phyloP scores from a whole-genome alignment of 1,140 invertebrate genomes.

The Macrotrachela quadricornifera region DNA sequence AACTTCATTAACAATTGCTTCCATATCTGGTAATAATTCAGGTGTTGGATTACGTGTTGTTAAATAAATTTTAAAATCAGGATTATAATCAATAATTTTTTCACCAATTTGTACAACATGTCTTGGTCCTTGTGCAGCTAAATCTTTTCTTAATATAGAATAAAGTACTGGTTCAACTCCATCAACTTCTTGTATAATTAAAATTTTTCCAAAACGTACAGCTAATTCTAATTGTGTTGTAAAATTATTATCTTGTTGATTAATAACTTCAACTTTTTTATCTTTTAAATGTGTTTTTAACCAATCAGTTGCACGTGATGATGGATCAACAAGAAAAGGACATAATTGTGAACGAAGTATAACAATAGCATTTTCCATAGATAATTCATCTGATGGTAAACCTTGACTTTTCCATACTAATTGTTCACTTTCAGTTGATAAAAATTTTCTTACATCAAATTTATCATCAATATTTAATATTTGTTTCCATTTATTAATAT shows the following conservation, averaged over 20 bases:
- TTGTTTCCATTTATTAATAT: conserved; percentile 32
- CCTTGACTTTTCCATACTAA: conserved; percentile 66
- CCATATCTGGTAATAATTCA: conserved; percentile 38
- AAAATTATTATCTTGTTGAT: conserved; percentile 56
- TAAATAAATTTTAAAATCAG: conserved; percentile 55
- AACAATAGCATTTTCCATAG: conserved; percentile 60
- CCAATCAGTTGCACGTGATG: conserved; percentile 59
- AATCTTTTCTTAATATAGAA: conserved; percentile 44
- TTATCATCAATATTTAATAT: conserved; percentile 24
- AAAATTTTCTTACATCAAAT: conserved; percentile 48
- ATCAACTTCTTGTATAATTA: conserved; percentile 61
- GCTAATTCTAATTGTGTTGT: conserved; percentile 61
- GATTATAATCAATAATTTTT: conserved; percentile 58
- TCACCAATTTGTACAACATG: conserved; percentile 48
- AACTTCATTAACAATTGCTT: conserved; percentile 42
- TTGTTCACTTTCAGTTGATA: conserved; percentile 52
- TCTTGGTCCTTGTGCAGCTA: conserved; percentile 41
- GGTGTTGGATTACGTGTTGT: conserved; percentile 46
- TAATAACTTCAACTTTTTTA: conserved; percentile 46
- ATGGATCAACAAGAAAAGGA: conserved; percentile 47
- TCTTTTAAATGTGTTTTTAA: conserved; percentile 46
- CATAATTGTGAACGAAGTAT: conserved; percentile 41
- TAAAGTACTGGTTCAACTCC: conserved; percentile 43
- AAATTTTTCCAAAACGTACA: conserved; percentile 68
- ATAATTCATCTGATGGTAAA: conserved; percentile 51